Evolutionary conservation across 2,888 invertebrate genomes (phyloP), one percentile per base, ranked within the genome.

Genomic region (Eumacrocentrus americanus): DNA sequence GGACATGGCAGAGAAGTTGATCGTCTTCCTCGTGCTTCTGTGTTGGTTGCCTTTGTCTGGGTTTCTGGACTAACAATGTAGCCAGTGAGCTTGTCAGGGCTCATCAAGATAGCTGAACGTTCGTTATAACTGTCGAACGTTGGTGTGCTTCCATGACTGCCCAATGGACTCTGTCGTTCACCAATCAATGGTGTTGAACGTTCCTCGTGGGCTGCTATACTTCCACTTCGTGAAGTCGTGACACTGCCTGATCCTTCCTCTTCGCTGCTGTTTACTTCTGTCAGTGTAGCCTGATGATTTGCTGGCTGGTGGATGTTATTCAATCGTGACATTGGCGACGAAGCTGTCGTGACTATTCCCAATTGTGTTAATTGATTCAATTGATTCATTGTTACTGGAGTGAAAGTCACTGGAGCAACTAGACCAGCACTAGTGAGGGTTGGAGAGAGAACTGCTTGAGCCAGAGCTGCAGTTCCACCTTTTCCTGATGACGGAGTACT

Each of bases 401-500:
- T 82, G 37, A 86, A 71, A 1, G 86, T 83, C 62, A 78, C 68
- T 12, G 77, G 77, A 66, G 83, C 80, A 77, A 82, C 72, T 78
- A 74, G 73, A 78, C 86, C 82, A 65, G 86, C 78, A 70, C 84
- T 71, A 70, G 82, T 76, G 67, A 85, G 69, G 0, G 83, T 86
- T 1, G 89, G 88, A 1, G 90, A 87, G 2, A 91, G 81, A 9
- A 92, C 89, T 0, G 91, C 90, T 76, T 91, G 91, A 3, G 92
- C 92, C 62, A 92, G 82, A 3, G 92, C 91, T 1, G 90, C 87
- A 0, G 92, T 90, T 7, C 89, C 89, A 52, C 63, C 72, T 74
- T 74, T 76, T 1, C 72, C 74, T 0, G 70, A 68, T 2, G 70
- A 56, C 3, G 81, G 71, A 7, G 79, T 73, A 44, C 90, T 89